phyloP scores from a whole-genome alignment of 92 coral and sea anemone genomes.

The Metridium senile region DNA sequence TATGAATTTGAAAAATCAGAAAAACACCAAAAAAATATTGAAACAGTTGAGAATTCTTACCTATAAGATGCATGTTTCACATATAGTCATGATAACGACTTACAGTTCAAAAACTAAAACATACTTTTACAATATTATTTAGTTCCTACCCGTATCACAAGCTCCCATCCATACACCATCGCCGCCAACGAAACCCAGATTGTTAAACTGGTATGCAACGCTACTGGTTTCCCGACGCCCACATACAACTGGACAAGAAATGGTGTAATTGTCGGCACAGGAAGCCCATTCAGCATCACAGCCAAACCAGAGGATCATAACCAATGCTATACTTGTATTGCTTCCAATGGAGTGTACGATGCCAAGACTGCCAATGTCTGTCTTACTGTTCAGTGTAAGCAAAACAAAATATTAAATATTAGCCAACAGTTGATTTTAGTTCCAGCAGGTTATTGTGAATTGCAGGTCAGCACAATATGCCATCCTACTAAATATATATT shows the following conservation, averaged over 20 bases:
- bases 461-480: no score
- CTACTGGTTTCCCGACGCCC: constrained; percentile 35
- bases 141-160: constrained; percentile 13
- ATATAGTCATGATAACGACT: no score
- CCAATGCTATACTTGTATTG: constrained; percentile 2
- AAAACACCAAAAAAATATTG: no score
- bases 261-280: constrained; percentile 6
- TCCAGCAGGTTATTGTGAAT: no score
- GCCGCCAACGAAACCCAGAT: constrained; percentile 8
- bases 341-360: neutral
- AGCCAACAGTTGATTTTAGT: no score
- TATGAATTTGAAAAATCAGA: neutral
- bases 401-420: no score
- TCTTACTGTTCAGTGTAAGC: constrained; percentile 13
- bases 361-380: constrained; percentile 10
- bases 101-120: neutral
- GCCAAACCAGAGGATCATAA: neutral
- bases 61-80: no score
- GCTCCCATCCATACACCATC: neutral
- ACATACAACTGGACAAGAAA: constrained; percentile 36
- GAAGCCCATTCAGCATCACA: neutral
- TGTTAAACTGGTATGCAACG: constrained; percentile 6
- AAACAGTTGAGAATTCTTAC: no score
- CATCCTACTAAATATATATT: no score
- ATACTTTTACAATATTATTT: neutral